phyloP scores from a whole-genome alignment of 2,888 invertebrate species.

The Phyllotreta striolata region DNA sequence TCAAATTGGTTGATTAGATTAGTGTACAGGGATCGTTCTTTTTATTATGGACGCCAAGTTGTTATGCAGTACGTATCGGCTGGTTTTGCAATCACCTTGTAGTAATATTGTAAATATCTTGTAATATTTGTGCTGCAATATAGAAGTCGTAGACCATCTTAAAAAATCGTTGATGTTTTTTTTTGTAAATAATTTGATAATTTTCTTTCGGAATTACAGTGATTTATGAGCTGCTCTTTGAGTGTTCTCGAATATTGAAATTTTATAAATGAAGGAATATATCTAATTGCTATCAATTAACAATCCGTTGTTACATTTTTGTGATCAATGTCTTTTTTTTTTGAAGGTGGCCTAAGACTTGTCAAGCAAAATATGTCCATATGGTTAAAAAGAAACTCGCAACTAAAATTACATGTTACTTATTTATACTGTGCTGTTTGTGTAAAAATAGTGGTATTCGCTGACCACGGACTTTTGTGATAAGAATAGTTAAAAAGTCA shows the following conservation, averaged over 20 bases:
- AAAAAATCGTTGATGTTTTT: not conserved
- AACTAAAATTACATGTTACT: conserved; percentile 61
- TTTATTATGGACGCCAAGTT: conserved; percentile 16
- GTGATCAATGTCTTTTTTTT: not conserved
- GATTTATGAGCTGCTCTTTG: not conserved
- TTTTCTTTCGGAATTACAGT: not conserved
- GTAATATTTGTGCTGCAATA: conserved; percentile 55
- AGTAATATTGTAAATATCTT: conserved; percentile 49
- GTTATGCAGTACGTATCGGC: conserved; percentile 39
- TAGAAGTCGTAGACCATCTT: conserved; percentile 33
- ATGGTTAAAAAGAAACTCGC: conserved; percentile 58
- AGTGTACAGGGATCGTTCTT: conserved; percentile 34
- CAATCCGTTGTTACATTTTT: conserved; percentile 1
- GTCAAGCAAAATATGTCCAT: conserved; percentile 56
- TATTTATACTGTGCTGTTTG: conserved; percentile 62
- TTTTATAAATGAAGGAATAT: not conserved
- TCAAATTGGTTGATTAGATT: conserved; percentile 38
- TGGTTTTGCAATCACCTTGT: conserved; percentile 38
- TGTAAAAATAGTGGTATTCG: conserved; percentile 53
- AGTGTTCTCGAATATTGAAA: not conserved
- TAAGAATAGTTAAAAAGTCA: conserved; percentile 61
- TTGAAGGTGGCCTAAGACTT: conserved; percentile 6
- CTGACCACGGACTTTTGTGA: conserved; percentile 61
- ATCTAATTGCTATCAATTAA: not conserved
- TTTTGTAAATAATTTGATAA: not conserved